Conservation (phyloP, 2,797 vertebrate species). For the Saxicola maurus region DNA sequence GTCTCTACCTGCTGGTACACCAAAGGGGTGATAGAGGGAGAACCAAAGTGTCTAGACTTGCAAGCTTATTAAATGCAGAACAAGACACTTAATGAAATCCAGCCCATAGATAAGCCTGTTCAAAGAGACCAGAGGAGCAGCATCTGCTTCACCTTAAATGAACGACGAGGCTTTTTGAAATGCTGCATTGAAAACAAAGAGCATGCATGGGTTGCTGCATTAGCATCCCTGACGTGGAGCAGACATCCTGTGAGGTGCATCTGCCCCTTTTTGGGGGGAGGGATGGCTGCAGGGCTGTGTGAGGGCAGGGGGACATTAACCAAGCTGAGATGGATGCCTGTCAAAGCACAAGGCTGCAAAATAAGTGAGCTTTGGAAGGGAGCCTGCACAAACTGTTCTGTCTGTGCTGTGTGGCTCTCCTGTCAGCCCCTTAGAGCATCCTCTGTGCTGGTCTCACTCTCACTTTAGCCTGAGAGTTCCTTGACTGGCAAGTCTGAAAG, state of each 20-base stretch:
- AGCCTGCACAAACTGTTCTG: background rate
- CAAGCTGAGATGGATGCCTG: background rate
- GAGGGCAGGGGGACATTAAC: background rate
- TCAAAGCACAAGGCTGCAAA: background rate
- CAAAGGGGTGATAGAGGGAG: slow-evolving; percentile 22
- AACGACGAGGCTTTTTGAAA: background rate
- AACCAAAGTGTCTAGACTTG: slow-evolving; percentile 62
- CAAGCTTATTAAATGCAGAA: slow-evolving; percentile 51
- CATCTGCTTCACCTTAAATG: slow-evolving; percentile 60
- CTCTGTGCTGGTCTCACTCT: background rate
- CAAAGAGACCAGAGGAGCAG: slow-evolving; percentile 41
- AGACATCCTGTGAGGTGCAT: background rate
- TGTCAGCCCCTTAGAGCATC: background rate
- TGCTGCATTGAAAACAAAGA: background rate
- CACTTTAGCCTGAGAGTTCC: background rate
- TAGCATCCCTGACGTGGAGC: background rate
- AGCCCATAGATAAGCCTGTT: slow-evolving; percentile 45
- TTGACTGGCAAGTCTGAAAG: background rate
- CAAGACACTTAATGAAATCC: slow-evolving; percentile 58
- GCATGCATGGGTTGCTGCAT: background rate
- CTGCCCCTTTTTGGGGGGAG: background rate
- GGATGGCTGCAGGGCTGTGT: background rate
- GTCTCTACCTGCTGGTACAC: slow-evolving; percentile 45
- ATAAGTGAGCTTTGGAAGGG: background rate
- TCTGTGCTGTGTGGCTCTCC: background rate